Evolutionary conservation across 2,113 vertebrate genomes (phyloP).

Genomic region (Hylia prasina): DNA sequence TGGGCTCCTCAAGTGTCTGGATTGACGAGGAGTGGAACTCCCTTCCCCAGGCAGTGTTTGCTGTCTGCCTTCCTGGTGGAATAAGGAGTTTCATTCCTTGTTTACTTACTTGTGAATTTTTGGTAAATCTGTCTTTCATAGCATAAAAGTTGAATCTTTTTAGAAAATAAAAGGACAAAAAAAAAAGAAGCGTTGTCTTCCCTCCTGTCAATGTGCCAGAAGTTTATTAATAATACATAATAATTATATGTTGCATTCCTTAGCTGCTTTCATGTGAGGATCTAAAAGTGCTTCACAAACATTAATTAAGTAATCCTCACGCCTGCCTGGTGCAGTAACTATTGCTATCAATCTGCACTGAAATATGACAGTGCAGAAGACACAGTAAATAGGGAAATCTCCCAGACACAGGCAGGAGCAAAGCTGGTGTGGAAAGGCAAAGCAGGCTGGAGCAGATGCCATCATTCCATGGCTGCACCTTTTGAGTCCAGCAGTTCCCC

Average conservation of each 20-base stretch:
- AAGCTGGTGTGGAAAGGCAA: neutral
- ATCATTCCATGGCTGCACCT: neutral
- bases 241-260: constrained; percentile 10
- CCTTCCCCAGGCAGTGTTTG: neutral
- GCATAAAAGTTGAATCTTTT: neutral
- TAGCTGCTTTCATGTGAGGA: constrained; percentile 38
- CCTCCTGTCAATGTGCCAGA: constrained; percentile 14
- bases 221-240: constrained; percentile 60
- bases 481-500: neutral
- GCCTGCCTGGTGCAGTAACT: constrained; percentile 22
- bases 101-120: neutral
- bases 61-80: neutral
- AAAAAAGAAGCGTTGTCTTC: neutral
- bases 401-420: neutral
- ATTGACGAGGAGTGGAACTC: neutral
- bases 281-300: constrained; percentile 33
- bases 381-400: neutral
- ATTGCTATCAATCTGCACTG: constrained; percentile 14
- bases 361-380: neutral
- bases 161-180: neutral
- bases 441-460: neutral
- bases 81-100: neutral
- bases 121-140: neutral
- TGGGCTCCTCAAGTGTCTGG: neutral
- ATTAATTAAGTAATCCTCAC: constrained; percentile 38